Evolutionary conservation across 2,113 vertebrate species (phyloP).

Genomic region (Eudyptes chrysolophus): DNA sequence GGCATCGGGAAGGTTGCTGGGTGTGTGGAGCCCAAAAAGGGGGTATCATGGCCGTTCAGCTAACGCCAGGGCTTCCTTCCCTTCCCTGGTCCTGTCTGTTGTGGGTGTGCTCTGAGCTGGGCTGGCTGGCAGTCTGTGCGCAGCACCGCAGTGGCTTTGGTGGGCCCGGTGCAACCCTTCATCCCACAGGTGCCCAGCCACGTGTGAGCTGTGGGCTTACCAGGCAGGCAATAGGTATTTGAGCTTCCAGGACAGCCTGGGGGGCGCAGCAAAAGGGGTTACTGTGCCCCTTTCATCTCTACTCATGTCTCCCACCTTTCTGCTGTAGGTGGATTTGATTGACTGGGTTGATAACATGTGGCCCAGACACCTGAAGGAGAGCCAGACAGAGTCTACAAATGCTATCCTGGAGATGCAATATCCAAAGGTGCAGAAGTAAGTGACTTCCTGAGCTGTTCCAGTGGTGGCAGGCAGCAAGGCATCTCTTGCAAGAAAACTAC

Average conservation of each 20-base stretch:
- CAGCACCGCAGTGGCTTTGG: background rate
- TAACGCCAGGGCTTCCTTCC: background rate
- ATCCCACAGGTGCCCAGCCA: background rate
- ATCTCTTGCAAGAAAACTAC: background rate
- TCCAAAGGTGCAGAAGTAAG: constrained; percentile 98
- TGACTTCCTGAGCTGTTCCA: background rate
- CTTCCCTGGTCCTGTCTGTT: background rate
- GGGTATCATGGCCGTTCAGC: rapidly evolving
- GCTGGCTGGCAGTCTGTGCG: background rate
- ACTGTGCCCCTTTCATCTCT: background rate
- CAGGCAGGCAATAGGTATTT: background rate
- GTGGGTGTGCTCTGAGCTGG: background rate
- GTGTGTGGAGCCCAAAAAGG: background rate
- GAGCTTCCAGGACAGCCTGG: background rate
- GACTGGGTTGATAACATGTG: constrained; percentile 99
- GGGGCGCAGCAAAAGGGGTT: background rate
- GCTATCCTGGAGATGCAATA: constrained; percentile 98
- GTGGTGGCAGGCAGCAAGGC: background rate
- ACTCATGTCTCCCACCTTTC: background rate
- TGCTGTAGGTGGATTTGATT: constrained; percentile 91
- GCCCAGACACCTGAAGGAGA: constrained; percentile 96
- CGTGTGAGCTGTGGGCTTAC: background rate
- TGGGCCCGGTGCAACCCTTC: no score
- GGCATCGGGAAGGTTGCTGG: background rate
- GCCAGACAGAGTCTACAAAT: constrained; percentile 96